Evolutionary conservation across 2,797 vertebrate genomes (phyloP), one percentile per base, ranked within the genome.

Genomic region (Alectoris magna): DNA sequence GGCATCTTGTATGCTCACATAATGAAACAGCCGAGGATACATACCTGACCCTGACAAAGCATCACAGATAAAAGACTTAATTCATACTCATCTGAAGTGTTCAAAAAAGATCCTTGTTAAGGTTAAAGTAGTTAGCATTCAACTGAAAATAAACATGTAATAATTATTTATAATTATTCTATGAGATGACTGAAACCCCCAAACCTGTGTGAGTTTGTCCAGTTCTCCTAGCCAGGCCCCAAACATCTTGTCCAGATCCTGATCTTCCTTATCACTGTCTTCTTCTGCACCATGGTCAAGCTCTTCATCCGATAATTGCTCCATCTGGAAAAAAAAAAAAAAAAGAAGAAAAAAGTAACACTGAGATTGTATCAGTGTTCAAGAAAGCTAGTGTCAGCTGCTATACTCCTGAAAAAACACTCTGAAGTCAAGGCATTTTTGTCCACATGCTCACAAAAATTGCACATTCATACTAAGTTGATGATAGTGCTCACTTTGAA

Each of bases 241-340:
- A 97, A 99, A 99, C 99, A 99, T 99, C 97, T 99, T 98, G 97
- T 99, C 99, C 79, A 99, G 98, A 96, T 99, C 99, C 96, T 99
- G 99, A 95, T 99, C 99, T 97, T 99, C 99, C 97, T 99, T 99
- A 97, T 99, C 99, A 49, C 99, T 99, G 90, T 99, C 99, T 97
- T 99, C 99, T 96, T 99, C 98, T 1, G 98, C 99, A 60, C 98
- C 99, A 95, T 99, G 99, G 96, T 99, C 99, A 97, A 99, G 94
- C 95, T 99, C 99, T 56, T 99, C 99, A 95, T 99, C 99, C 36
- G 99, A 99, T 21, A 99, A 97, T 91, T 99, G 99, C 92, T 99
- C 99, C 99, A 99, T 99, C 99, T 99, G 90, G 81, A 96, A 16
- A 87, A 23, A 69, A 22, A 24, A 24, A 48, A 84, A 96, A 17